phyloP scores from a whole-genome alignment of 2,797 vertebrate genomes.

The Spatula clypeata region DNA sequence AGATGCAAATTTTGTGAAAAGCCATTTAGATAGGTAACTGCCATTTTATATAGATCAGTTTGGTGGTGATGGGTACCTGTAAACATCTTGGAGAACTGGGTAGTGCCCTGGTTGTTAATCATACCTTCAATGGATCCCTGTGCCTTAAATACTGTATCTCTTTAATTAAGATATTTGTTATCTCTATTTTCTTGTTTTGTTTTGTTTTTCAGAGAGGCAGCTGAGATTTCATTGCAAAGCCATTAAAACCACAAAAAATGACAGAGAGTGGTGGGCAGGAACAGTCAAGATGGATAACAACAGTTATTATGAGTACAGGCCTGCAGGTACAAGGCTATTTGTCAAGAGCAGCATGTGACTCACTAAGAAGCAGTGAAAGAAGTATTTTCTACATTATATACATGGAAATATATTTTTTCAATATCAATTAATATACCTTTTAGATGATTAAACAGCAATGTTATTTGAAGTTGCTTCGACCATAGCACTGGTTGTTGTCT shows the following conservation, averaged over 20 bases:
- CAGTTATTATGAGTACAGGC: constrained; percentile 89
- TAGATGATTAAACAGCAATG: not conserved
- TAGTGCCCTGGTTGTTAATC: not conserved
- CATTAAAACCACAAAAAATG: constrained; percentile 62
- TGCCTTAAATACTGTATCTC: not conserved
- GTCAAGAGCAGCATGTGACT: not conserved
- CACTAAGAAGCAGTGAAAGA: not conserved
- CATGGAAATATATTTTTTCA: not conserved
- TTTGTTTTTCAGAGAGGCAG: not conserved
- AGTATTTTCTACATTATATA: not conserved
- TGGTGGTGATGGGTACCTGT: not conserved
- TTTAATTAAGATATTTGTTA: not conserved
- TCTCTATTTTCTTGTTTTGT: not conserved
- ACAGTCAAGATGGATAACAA: constrained; percentile 87
- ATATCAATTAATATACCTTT: not conserved
- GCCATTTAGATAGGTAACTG: not conserved
- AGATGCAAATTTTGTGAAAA: not conserved
- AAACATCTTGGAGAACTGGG: not conserved
- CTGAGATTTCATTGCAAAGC: not conserved
- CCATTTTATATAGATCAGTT: not conserved
- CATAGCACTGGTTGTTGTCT: not conserved
- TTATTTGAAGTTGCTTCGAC: not conserved
- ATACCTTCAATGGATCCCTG: accelerated
- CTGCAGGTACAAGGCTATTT: constrained; percentile 84
- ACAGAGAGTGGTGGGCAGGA: constrained; percentile 47